Evolutionary conservation across 2,797 vertebrate species (phyloP).

Genomic region (Eulemur rubriventer): DNA sequence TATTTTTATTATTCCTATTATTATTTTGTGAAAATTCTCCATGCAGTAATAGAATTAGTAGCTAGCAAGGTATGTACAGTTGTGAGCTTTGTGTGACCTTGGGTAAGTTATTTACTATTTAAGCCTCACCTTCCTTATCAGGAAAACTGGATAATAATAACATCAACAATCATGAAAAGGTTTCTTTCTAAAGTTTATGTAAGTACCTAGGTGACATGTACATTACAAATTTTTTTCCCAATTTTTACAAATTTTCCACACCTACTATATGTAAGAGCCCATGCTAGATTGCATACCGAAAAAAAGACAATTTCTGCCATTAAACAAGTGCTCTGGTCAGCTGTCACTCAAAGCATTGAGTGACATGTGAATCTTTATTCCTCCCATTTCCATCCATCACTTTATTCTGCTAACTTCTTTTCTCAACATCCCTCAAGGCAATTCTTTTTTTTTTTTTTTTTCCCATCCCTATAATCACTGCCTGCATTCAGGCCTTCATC

Average conservation of each 20-base stretch:
- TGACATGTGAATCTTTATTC: not conserved
- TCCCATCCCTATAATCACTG: not conserved
- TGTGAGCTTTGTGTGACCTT: not conserved
- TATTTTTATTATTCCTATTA: not conserved
- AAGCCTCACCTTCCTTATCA: not conserved
- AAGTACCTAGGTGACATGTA: not conserved
- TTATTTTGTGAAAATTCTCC: not conserved
- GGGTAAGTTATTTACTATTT: not conserved
- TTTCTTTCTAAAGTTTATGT: not conserved
- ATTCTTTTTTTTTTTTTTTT: not conserved
- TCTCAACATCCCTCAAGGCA: not conserved
- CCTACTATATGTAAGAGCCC: not conserved
- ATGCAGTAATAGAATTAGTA: not conserved
- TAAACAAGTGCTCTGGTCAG: not conserved
- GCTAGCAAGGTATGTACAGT: not conserved
- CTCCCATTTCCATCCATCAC: not conserved
- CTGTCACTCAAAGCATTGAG: not conserved
- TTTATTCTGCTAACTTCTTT: not conserved
- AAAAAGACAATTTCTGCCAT: not conserved
- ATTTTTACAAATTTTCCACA: not conserved
- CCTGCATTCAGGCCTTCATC: not conserved
- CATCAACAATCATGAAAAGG: not conserved
- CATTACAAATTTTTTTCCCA: not conserved
- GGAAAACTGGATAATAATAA: not conserved
- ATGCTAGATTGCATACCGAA: not conserved